Percentiles rank a stretch among this genome's conserved stretches.
Conservation (phyloP, 2,888 invertebrate species). For the Teinopalpus imperialis region DNA sequence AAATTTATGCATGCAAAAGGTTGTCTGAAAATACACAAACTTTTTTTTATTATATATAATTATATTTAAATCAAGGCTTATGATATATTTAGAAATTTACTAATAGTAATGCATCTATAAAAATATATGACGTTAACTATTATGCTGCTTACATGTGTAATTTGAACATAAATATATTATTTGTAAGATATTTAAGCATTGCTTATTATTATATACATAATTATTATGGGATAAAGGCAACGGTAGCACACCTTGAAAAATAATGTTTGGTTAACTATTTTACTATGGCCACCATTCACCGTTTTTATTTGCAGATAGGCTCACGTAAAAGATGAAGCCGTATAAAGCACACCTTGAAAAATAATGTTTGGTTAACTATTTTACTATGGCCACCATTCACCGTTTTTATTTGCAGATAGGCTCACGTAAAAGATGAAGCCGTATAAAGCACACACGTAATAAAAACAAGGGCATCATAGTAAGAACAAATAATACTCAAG, state of each 20-base stretch:
- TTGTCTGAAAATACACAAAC: not conserved
- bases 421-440: constrained; percentile 6
- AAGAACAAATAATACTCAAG: not conserved
- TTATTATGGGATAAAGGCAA: too few species aligned
- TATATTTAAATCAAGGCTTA: not conserved
- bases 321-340: constrained; percentile 8
- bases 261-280: not conserved
- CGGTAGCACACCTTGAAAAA: too few species aligned
- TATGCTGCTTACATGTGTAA: too few species aligned
- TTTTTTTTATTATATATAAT: not conserved
- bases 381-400: constrained; percentile 2
- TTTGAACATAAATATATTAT: too few species aligned
- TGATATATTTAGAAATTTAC: not conserved
- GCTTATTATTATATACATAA: too few species aligned
- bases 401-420: not conserved
- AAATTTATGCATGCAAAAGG: constrained; percentile 12
- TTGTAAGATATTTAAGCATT: too few species aligned
- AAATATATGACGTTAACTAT: too few species aligned
- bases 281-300: constrained; percentile 3
- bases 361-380: not conserved
- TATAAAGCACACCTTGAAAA: too few species aligned
- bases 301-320: not conserved
- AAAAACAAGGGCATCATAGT: constrained; percentile 4
- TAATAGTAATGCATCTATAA: constrained; percentile 1
- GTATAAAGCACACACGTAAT: constrained; percentile 2